Percentiles rank a stretch among this genome's conserved stretches.
Evolutionary conservation across 2,113 vertebrate genomes (phyloP).

Genomic region (Mystacornis crossleyi): DNA sequence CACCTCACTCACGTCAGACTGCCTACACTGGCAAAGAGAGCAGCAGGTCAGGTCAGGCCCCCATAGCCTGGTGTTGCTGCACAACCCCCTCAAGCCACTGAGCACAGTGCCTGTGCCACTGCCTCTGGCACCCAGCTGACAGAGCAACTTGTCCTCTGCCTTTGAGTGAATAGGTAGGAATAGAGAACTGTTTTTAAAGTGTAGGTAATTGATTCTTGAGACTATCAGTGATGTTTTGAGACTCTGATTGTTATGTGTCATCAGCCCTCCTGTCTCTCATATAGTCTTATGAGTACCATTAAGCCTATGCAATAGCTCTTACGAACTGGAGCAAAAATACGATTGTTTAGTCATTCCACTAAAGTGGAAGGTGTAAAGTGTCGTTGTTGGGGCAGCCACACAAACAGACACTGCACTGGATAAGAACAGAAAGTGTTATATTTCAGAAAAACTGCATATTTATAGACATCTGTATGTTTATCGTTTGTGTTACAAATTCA

Average conservation of each 20-base stretch:
- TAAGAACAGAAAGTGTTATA: too few relatives aligned
- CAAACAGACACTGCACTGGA: too few relatives aligned
- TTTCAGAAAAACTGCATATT: too few relatives aligned
- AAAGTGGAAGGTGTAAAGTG: too few relatives aligned
- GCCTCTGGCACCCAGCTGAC: not conserved
- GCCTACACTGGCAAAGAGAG: not conserved
- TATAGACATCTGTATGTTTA: too few relatives aligned
- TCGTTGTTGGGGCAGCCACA: too few relatives aligned
- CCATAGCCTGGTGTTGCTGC: fast-evolving
- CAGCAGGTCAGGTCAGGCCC: not conserved
- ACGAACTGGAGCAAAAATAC: not conserved
- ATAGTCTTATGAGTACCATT: not conserved
- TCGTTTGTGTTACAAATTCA: too few relatives aligned
- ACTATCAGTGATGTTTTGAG: not conserved
- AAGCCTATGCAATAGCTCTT: not conserved
- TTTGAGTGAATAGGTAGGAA: not conserved
- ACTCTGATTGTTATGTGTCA: not conserved
- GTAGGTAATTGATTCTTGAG: not conserved
- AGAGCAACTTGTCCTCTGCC: not conserved
- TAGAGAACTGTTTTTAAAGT: not conserved
- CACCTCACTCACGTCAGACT: fast-evolving
- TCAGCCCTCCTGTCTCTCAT: not conserved
- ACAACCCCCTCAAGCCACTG: fast-evolving
- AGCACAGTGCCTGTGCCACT: not conserved
- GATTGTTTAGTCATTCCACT: not conserved